These are phyloP conservation scores for Acropora tenuis DNA, from an alignment of 64 coral and sea anemone genomes.

Conservation along the genomic window DNA sequence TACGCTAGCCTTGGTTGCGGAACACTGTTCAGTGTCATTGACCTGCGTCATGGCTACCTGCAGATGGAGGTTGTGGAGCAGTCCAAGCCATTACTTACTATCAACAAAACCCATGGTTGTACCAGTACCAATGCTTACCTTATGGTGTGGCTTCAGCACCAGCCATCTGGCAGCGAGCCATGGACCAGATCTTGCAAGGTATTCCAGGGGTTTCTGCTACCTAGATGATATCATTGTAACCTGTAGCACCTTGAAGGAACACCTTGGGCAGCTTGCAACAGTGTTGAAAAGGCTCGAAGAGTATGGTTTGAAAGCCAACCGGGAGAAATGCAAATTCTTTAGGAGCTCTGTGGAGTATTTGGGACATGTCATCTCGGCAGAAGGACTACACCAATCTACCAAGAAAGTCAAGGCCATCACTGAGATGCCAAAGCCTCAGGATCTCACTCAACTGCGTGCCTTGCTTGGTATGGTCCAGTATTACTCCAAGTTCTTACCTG, in stretches of 20 bases:
- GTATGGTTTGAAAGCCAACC: conserved; percentile 33
- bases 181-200: not conserved
- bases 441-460: conserved; percentile 5
- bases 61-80: too few relatives aligned
- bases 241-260: not conserved
- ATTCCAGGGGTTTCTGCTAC: conserved; percentile 16
- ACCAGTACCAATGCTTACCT: not conserved
- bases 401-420: conserved; percentile 34
- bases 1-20: too few relatives aligned
- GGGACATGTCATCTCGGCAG: conserved; percentile 42
- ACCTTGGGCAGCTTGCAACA: not conserved
- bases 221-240: conserved; percentile 42
- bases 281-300: conserved; percentile 1
- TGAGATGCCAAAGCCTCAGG: conserved; percentile 7
- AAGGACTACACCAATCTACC: conserved; percentile 13
- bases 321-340: conserved; percentile 37
- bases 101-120: too few relatives aligned
- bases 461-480: conserved; percentile 51
- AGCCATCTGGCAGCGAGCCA: conserved; percentile 25
- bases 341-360: conserved; percentile 31
- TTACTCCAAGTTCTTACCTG: conserved; percentile 9
- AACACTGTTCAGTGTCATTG: too few relatives aligned
- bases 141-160: conserved; percentile 42
- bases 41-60: too few relatives aligned
- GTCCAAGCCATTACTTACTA: too few relatives aligned